phyloP scores from a whole-genome alignment of 1,140 invertebrate genomes.

The Calephelis virginiensis region DNA sequence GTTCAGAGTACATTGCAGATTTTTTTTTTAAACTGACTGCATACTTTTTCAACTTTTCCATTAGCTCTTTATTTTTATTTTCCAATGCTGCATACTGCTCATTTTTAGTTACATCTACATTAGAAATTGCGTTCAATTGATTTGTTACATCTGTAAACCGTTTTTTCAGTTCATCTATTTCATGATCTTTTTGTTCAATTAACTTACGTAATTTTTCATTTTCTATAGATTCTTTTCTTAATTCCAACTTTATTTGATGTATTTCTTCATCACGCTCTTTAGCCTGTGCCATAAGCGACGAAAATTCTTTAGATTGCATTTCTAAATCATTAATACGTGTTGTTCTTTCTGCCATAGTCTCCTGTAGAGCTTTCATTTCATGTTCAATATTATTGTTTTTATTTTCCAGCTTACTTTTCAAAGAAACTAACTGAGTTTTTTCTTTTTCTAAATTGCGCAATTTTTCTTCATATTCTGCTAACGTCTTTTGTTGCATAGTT shows the following conservation, averaged over 20 bases:
- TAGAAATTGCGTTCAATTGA: constrained; percentile 44
- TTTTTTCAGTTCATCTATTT: constrained; percentile 52
- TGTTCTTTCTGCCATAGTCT: constrained; percentile 60
- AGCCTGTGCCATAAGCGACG: constrained; percentile 60
- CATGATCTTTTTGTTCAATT: constrained; percentile 49
- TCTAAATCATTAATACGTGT: constrained; percentile 62
- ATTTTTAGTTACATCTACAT: constrained; percentile 43
- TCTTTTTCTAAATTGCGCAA: constrained; percentile 60
- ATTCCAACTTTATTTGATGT: constrained; percentile 71
- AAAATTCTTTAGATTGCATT: constrained; percentile 58
- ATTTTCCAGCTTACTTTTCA: constrained; percentile 55
- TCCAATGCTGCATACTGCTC: constrained; percentile 53
- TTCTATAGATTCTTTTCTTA: constrained; percentile 75
- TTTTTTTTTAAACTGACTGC: constrained; percentile 88
- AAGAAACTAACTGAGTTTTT: constrained; percentile 52
- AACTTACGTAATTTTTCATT: constrained; percentile 63
- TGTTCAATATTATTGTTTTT: constrained; percentile 46
- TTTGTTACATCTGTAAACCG: constrained; percentile 51
- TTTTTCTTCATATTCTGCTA: constrained; percentile 67
- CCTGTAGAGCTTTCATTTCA: constrained; percentile 60
- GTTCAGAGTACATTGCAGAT: constrained; percentile 80
- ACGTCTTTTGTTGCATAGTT: constrained; percentile 66
- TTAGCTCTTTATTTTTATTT: constrained; percentile 78
- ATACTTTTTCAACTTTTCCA: constrained; percentile 88
- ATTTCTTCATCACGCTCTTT: constrained; percentile 80